A percentile compares a stretch with the other conserved stretches of the same genome.
phyloP scores from a whole-genome alignment of 1,140 invertebrate species.

The Papilio aristodemus region DNA sequence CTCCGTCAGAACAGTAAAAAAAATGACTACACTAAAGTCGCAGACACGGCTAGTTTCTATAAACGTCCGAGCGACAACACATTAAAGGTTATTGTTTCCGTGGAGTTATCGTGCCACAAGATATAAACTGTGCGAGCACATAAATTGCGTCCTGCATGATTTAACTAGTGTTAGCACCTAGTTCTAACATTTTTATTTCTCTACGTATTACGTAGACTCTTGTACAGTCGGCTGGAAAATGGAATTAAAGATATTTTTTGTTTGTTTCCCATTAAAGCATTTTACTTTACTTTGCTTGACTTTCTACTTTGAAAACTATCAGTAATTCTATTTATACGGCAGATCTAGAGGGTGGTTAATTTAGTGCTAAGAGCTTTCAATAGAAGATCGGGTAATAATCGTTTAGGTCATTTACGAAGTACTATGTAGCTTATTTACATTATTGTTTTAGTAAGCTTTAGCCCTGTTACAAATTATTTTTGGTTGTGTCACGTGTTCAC shows the following conservation, averaged over 20 bases:
- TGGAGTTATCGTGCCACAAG: neutral
- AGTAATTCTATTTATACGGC: no score
- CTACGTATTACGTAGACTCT: conserved; percentile 31
- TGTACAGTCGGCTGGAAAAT: conserved; percentile 29
- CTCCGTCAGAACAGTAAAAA: neutral
- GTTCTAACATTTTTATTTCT: conserved; percentile 39
- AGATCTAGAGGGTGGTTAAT: no score
- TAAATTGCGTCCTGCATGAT: conserved; percentile 40
- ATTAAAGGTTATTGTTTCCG: conserved; percentile 24
- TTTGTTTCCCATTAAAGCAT: no score
- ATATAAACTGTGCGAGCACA: conserved; percentile 28
- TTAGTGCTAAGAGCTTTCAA: no score
- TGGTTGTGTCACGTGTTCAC: neutral
- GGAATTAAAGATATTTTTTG: no score
- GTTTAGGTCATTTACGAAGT: no score
- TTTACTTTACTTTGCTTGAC: no score
- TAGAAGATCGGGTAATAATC: no score
- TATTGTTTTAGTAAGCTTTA: neutral
- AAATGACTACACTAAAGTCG: neutral
- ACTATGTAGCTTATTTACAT: neutral
- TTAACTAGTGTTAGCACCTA: conserved; percentile 43
- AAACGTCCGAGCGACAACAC: neutral
- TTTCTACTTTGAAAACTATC: no score
- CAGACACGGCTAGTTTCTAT: neutral
- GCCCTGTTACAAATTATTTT: neutral